These are phyloP conservation scores for Cydia amplana DNA, from an alignment of 1,140 invertebrate species.

Conservation along the genomic window DNA sequence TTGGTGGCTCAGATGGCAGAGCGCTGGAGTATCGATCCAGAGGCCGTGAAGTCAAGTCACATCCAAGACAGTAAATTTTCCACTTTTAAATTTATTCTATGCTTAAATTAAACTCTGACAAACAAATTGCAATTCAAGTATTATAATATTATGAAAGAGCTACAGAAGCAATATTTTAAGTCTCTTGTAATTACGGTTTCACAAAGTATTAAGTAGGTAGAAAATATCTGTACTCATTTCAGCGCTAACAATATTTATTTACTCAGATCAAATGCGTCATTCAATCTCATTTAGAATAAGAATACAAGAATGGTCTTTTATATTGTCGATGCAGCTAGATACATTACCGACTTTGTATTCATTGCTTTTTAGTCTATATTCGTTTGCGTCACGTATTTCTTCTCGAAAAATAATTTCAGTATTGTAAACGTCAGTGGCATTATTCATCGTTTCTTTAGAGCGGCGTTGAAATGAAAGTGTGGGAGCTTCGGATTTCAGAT, in stretches of 20 bases:
- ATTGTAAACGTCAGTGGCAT: slow-evolving; percentile 3
- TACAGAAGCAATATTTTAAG: slow-evolving; percentile 1
- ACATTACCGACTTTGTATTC: neutral
- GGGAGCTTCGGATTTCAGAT: neutral
- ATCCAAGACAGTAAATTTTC: too few relatives aligned
- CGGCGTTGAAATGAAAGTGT: neutral
- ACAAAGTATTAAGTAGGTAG: neutral
- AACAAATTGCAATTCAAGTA: neutral
- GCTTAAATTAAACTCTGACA: too few relatives aligned
- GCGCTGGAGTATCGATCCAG: too few relatives aligned
- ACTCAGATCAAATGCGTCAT: neutral
- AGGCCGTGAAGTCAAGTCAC: too few relatives aligned
- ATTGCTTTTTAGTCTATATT: neutral
- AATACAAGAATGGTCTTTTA: slow-evolving; percentile 8
- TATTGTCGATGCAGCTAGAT: neutral
- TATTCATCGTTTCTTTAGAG: neutral
- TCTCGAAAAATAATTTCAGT: neutral
- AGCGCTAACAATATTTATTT: neutral
- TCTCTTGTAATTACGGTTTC: neutral
- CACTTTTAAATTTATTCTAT: too few relatives aligned
- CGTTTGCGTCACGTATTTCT: neutral
- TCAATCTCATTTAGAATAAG: slow-evolving; percentile 16
- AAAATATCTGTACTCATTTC: neutral
- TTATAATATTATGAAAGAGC: neutral
- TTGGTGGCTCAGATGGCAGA: too few relatives aligned